A percentile compares a stretch with the other conserved stretches of the same genome.
These are phyloP conservation scores for Athalia circularis DNA, from an alignment of 2,888 invertebrate species.

Conservation along the genomic window DNA sequence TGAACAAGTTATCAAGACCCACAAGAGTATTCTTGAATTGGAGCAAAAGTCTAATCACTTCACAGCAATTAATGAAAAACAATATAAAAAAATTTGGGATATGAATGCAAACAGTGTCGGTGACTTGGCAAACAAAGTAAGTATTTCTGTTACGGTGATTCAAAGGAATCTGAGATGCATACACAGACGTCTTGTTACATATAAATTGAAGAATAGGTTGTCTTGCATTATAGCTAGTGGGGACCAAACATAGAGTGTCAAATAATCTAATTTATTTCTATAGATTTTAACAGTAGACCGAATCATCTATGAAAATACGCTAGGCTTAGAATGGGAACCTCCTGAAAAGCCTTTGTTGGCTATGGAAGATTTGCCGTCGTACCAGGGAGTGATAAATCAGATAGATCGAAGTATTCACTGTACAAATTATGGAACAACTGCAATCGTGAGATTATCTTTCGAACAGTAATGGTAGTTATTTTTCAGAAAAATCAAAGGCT, in stretches of 20 bases:
- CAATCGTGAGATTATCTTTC: too few relatives aligned
- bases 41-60: slow-evolving; percentile 84
- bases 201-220: slow-evolving; percentile 10
- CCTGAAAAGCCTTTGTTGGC: slow-evolving; percentile 72
- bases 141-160: too few relatives aligned
- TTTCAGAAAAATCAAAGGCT: slow-evolving; percentile 59
- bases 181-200: too few relatives aligned
- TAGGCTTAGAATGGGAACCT: slow-evolving; percentile 77
- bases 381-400: slow-evolving; percentile 62
- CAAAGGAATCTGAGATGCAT: too few relatives aligned
- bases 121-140: slow-evolving; percentile 74
- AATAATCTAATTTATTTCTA: slow-evolving; percentile 47
- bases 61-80: slow-evolving; percentile 79
- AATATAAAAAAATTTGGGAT: slow-evolving; percentile 79
- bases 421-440: too few relatives aligned
- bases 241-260: not conserved
- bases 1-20: slow-evolving; percentile 81
- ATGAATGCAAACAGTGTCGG: slow-evolving; percentile 77
- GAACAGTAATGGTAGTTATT: not conserved
- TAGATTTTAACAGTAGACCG: slow-evolving; percentile 78
- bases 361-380: slow-evolving; percentile 75
- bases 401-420: slow-evolving; percentile 60
- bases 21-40: slow-evolving; percentile 81
- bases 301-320: slow-evolving; percentile 79
- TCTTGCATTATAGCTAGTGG: not conserved